Base-by-base conservation (phyloP, 2,888 invertebrate genomes). In the Athalia rosae region DNA sequence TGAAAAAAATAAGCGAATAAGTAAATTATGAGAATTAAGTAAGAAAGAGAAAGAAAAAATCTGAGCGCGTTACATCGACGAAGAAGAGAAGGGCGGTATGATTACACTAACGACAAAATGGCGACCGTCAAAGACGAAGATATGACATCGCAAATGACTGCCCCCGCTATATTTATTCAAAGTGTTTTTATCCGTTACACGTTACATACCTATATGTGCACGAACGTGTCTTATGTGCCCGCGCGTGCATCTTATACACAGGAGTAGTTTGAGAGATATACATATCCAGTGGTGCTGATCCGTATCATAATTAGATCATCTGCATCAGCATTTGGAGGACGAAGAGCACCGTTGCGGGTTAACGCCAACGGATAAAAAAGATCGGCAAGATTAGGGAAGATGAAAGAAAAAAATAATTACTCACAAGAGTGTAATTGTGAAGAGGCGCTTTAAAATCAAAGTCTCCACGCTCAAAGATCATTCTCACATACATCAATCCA, bases 391-490 rank as follows among this genome's bases (percentile, higher is more conserved):
- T 28, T 28, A 13, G 28, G 15, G 13, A 61, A 61, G 15, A 59
- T 59, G 50, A 50, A 15, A 45, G 11, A 13, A 73, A 59, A 43
- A 73, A 53, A 53, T 6, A 11, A 53, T 11, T 11, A 53, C 8
- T 4, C 4, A 71, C 56, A 58, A 56, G 58, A 41, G 58, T 56
- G 58, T 56, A 58, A 71, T 56, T 56, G 48, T 6, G 58, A 28
- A 58, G 58, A 58, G 58, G 58, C 58, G 61, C 71, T 73, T 63
- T 73, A 59, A 53, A 77, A 77, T 77, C 73, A 77, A 77, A 73
- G 53, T 71, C 61, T 71, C 58, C 73, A n/a, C 62, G 53, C n/a
- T n/a, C n/a, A n/a, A n/a, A n/a, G n/a, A n/a, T n/a, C n/a, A n/a
- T 28, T 28, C 28, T 28, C 28, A n/a, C n/a, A n/a, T n/a, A n/a